Evolutionary conservation across 2,113 vertebrate genomes (phyloP), one percentile per base, ranked within the genome.

Genomic region (Geococcyx californianus): DNA sequence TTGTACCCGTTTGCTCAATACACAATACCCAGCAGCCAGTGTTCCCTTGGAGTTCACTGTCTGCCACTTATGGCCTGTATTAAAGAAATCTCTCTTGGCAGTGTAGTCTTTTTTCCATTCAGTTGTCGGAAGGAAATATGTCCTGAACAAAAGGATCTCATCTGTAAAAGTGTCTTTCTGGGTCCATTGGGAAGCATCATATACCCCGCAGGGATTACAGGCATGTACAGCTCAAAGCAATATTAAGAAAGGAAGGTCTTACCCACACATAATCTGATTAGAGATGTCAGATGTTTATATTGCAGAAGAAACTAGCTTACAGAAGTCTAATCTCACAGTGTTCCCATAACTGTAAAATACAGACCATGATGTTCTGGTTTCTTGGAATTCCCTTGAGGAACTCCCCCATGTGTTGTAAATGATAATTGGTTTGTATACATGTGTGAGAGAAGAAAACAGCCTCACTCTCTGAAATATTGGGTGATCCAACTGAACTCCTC

Each of bases 401-500:
- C 24, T 68, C 29, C n/a, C 33, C 7, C 13, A 3, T 0, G 0
- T 31, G 38, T 34, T 83, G 59, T 23, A 13, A 13, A 18, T 40
- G 68, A 18, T 44, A 5, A 34, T 70, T 74, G 5, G 2, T 26
- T 33, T 31, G 18, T 16, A 4, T 29, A 4, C 16, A 4, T 0
- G 1, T 3, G 55, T 9, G 34, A 16, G 40, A 51, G 63, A 14
- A 42, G 25, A 20, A 17, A 59, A 2, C 1, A 42, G 44, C 62
- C 10, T 75, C 2, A 0, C 5, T 23, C 60, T 42, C 4, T 31
- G 75, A 13, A 16, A 9, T 6, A 24, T 1, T 1, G 16, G 20
- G 3, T 44, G 40, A 13, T 31, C 9, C 33, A 40, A 1, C 77
- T 58, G 68, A 75, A 2, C 78, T 58, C 12, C 67, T 51, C 25